Conservation (phyloP, 2,797 vertebrate genomes). For the Argya squamiceps region DNA sequence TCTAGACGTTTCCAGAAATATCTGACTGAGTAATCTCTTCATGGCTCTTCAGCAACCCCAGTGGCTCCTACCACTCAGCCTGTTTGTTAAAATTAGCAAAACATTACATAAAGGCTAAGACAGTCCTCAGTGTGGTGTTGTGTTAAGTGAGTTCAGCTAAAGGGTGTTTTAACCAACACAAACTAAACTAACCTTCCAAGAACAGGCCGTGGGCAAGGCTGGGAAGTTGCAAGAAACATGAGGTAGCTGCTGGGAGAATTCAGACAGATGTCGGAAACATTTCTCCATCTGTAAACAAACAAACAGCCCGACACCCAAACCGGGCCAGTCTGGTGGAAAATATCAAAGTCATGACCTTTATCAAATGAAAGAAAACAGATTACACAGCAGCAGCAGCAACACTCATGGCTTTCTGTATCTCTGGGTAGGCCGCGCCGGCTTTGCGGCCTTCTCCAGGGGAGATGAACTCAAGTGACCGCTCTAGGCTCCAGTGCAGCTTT, state of each 20-base stretch:
- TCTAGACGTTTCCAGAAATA: conserved; percentile 35
- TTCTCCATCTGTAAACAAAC: conserved; percentile 62
- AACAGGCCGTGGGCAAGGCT: conserved; percentile 25
- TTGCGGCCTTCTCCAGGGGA: not conserved
- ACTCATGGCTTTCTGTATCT: not conserved
- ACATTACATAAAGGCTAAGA: not conserved
- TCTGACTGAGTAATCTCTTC: not conserved
- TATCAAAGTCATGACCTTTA: conserved; percentile 4
- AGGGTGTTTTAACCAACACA: conserved; percentile 6
- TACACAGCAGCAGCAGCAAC: not conserved
- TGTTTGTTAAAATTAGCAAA: conserved; percentile 35
- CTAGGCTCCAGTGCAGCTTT: not conserved
- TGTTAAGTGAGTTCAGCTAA: conserved; percentile 41
- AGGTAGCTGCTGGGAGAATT: conserved; percentile 50
- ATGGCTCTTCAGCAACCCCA: not conserved
- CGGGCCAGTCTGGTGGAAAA: conserved; percentile 55
- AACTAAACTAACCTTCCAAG: conserved; percentile 11
- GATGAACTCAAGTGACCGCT: not conserved
- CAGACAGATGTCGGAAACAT: conserved; percentile 55
- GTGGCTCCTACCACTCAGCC: not conserved
- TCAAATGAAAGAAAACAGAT: conserved; percentile 25
- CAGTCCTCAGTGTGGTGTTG: not conserved
- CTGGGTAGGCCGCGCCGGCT: not conserved
- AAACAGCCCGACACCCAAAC: conserved; percentile 23
- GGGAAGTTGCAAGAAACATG: conserved; percentile 48